These are phyloP conservation scores for Harlomillsia oculata DNA, from an alignment of 1,140 invertebrate species.

Conservation along the genomic window DNA sequence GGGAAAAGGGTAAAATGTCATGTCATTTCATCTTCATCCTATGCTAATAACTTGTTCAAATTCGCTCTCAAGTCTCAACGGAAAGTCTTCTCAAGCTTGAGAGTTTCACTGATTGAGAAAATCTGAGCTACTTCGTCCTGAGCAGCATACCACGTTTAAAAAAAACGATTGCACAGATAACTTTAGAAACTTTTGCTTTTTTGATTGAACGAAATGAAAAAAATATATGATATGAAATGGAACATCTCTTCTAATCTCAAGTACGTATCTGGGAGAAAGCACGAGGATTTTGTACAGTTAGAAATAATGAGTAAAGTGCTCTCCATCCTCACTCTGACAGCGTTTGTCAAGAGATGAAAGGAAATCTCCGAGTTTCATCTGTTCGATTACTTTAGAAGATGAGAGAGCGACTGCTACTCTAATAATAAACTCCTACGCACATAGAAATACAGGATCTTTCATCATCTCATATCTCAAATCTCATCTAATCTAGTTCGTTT, in stretches of 20 bases:
- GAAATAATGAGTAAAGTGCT: constrained; percentile 9
- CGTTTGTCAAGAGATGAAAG: constrained; percentile 9
- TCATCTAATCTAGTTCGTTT: not conserved
- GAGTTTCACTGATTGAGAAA: not conserved
- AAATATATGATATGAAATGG: not conserved
- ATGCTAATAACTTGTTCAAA: not conserved
- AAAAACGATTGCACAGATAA: not conserved
- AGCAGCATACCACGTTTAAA: not conserved
- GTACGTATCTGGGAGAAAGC: not conserved
- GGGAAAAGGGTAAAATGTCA: not conserved
- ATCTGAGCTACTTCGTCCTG: not conserved
- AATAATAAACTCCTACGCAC: not conserved
- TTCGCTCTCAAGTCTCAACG: not conserved
- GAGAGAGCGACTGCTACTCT: constrained; percentile 4
- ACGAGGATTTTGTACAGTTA: not conserved
- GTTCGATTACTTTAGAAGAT: not conserved
- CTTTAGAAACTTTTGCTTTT: not conserved
- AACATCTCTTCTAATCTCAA: not conserved
- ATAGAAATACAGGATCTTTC: not conserved
- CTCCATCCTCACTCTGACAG: constrained; percentile 9
- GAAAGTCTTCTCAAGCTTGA: not conserved
- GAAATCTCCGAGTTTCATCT: not conserved
- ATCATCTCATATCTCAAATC: not conserved
- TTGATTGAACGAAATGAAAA: not conserved
- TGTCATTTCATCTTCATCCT: not conserved